Conservation (phyloP, 2,113 vertebrate species). For the Tychaedon coryphoeus region DNA sequence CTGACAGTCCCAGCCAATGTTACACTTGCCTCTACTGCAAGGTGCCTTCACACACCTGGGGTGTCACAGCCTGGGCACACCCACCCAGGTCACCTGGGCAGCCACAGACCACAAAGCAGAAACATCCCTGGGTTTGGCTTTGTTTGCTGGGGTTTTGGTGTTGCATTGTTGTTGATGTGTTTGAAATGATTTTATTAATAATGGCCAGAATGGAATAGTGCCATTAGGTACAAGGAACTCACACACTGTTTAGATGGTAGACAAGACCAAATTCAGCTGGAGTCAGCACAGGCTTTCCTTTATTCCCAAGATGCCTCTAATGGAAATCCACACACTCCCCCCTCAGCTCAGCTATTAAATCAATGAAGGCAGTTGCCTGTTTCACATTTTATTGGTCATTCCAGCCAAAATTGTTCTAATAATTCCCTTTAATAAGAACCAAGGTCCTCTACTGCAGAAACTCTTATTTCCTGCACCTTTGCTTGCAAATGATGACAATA, state of each 20-base stretch:
- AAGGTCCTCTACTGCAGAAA: not conserved
- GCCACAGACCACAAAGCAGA: not conserved
- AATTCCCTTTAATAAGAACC: not conserved
- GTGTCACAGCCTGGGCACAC: too few relatives aligned
- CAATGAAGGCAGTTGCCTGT: not conserved
- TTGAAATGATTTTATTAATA: not conserved
- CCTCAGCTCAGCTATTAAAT: not conserved
- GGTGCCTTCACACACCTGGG: not conserved
- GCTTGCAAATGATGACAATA: not conserved
- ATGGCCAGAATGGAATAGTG: not conserved
- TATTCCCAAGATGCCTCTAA: not conserved
- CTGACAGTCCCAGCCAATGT: rapidly evolving
- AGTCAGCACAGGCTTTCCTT: not conserved
- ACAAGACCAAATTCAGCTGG: not conserved
- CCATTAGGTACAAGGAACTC: not conserved
- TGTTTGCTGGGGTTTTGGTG: not conserved
- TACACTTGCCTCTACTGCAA: rapidly evolving
- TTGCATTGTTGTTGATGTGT: not conserved
- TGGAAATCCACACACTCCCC: not conserved
- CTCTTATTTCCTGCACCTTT: not conserved
- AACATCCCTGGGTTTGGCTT: not conserved
- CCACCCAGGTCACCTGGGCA: not conserved
- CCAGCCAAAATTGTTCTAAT: not conserved
- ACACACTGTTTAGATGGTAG: rapidly evolving
- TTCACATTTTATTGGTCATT: not conserved